A percentile compares a stretch with the other conserved stretches of the same genome.
phyloP scores from a whole-genome alignment of 2,113 vertebrate genomes.

The Protobothrops flavoviridis region DNA sequence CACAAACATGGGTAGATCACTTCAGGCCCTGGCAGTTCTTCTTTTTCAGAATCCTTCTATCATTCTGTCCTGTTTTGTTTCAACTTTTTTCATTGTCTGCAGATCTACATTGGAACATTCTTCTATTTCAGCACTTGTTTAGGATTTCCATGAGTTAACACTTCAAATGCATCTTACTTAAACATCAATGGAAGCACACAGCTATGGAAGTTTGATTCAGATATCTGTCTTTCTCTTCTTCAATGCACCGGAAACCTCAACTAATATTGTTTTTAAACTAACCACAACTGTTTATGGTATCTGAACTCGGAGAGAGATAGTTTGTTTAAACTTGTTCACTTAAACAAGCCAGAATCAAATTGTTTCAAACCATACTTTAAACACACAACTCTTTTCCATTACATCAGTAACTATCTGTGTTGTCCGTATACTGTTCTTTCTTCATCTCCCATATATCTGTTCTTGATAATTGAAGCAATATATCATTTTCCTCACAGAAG shows the following conservation, averaged over 20 bases:
- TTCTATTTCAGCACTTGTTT: background rate
- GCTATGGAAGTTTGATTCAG: background rate
- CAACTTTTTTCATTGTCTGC: background rate
- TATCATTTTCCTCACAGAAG: background rate
- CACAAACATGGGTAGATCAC: background rate
- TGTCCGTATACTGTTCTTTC: background rate
- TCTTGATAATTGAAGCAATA: background rate
- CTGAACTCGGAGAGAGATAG: background rate
- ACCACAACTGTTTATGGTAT: background rate
- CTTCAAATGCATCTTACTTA: background rate
- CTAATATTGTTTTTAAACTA: conserved; percentile 3
- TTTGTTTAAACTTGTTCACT: background rate
- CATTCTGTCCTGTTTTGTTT: background rate
- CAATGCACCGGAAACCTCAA: background rate
- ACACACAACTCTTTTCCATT: background rate
- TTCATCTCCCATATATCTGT: background rate
- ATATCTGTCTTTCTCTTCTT: background rate
- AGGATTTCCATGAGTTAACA: background rate
- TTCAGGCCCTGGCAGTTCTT: background rate
- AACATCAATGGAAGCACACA: background rate
- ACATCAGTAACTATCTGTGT: background rate
- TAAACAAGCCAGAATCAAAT: background rate
- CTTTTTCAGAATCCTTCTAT: background rate
- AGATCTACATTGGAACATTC: background rate
- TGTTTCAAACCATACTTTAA: background rate